A percentile compares a stretch with the other conserved stretches of the same genome.
These are phyloP conservation scores for Rhingia rostrata DNA, from an alignment of 2,888 invertebrate genomes.

Conservation along the genomic window DNA sequence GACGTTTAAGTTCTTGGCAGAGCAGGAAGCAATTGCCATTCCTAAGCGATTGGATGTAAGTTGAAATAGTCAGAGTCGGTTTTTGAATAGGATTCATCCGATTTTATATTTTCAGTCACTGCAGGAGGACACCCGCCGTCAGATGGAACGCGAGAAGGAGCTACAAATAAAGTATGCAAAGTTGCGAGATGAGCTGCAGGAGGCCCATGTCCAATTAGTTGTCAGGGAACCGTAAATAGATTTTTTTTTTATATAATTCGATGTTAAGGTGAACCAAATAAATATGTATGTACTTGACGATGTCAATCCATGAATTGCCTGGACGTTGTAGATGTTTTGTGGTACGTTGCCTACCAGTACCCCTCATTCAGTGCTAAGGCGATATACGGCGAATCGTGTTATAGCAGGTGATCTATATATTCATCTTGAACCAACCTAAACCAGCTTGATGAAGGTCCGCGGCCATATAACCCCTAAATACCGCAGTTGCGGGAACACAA, in stretches of 20 bases:
- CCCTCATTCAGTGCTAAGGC: too few species aligned
- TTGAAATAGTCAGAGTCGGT: slow-evolving; percentile 8
- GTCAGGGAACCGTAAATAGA: slow-evolving; percentile 3
- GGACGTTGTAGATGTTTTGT: too few species aligned
- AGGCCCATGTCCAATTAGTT: slow-evolving; percentile 77
- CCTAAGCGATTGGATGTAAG: slow-evolving; percentile 93
- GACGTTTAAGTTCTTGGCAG: slow-evolving; percentile 94
- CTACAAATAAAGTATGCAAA: slow-evolving; percentile 93
- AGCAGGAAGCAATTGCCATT: slow-evolving; percentile 94
- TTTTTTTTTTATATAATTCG: slow-evolving; percentile 11
- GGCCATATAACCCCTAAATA: too few species aligned
- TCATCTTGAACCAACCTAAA: too few species aligned
- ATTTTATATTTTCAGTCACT: slow-evolving; percentile 85
- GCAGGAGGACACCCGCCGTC: slow-evolving; percentile 95
- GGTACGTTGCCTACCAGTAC: too few species aligned
- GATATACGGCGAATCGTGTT: too few species aligned
- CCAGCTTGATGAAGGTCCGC: too few species aligned
- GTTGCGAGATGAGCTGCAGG: slow-evolving; percentile 87
- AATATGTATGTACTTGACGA: slow-evolving; percentile 24
- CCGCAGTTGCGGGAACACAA: too few species aligned
- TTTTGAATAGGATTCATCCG: background rate
- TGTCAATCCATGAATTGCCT: background rate
- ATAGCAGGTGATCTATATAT: too few species aligned
- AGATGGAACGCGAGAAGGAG: slow-evolving; percentile 94
- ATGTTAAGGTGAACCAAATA: slow-evolving; percentile 13